Percentiles rank a stretch among this genome's conserved stretches.
Evolutionary conservation across 2,888 invertebrate species (phyloP).

Genomic region (Leptopilina drosophilae): DNA sequence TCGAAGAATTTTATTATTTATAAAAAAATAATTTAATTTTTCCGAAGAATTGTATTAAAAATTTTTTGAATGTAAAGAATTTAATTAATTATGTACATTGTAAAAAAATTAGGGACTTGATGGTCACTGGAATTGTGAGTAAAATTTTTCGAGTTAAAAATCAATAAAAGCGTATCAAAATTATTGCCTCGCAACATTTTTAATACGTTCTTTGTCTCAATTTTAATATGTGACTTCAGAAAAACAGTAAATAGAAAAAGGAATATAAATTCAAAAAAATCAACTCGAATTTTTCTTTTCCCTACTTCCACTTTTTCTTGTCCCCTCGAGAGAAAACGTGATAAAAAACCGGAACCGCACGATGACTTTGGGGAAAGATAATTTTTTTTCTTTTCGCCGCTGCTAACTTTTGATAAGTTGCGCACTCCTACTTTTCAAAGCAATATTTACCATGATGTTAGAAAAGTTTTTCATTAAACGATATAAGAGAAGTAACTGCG

Average conservation of each 20-base stretch:
- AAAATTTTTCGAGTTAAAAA: too few relatives aligned
- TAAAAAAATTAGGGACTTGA: too few relatives aligned
- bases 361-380: neutral
- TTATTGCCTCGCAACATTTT: too few relatives aligned
- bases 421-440: conserved; percentile 4
- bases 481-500: conserved; percentile 18
- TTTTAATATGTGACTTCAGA: neutral
- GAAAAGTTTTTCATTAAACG: conserved; percentile 29
- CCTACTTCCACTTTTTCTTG: neutral
- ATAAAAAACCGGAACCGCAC: neutral
- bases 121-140: too few relatives aligned
- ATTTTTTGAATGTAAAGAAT: too few relatives aligned
- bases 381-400: neutral
- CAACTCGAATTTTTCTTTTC: neutral
- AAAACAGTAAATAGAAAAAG: too few relatives aligned
- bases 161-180: too few relatives aligned
- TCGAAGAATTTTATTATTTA: too few relatives aligned
- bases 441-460: conserved; percentile 24
- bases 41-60: too few relatives aligned
- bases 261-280: neutral
- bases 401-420: conserved; percentile 24
- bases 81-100: too few relatives aligned
- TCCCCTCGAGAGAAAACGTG: neutral
- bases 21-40: too few relatives aligned
- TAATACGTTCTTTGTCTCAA: conserved; percentile 47